Conservation (phyloP, 1,140 invertebrate species). For the Nebria ingens region DNA sequence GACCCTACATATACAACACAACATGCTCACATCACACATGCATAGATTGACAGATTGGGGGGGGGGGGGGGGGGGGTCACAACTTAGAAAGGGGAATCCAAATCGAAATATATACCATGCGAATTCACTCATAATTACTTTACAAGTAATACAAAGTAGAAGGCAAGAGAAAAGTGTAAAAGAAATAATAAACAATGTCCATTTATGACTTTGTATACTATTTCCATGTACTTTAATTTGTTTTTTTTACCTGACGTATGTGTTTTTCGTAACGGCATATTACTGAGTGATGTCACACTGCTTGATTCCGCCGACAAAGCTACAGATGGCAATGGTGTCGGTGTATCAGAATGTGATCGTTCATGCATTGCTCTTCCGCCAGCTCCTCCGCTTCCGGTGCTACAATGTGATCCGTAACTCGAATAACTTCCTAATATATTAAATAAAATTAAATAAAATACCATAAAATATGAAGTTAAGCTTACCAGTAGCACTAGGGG, state of each 20-base stretch:
- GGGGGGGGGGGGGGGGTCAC: too few species aligned
- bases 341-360: conserved; percentile 83
- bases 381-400: conserved; percentile 16
- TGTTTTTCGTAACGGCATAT: conserved; percentile 79
- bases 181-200: too few species aligned
- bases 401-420: conserved; percentile 31
- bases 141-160: too few species aligned
- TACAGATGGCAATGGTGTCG: conserved; percentile 70
- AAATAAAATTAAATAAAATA: neutral
- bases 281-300: conserved; percentile 85
- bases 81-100: too few species aligned
- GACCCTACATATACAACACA: conserved; percentile 13
- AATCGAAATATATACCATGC: neutral
- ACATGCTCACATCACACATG: neutral
- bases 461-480: neutral
- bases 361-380: conserved; percentile 59
- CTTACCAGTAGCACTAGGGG: conserved; percentile 33
- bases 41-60: neutral
- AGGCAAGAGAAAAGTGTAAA: too few species aligned
- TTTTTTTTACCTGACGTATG: conserved; percentile 60
- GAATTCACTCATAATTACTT: neutral
- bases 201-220: too few species aligned
- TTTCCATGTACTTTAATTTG: too few species aligned
- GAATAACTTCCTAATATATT: conserved; percentile 30
- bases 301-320: conserved; percentile 90